Base-by-base conservation (phyloP, 2,113 vertebrate genomes). In the Callaeas wilsoni region DNA sequence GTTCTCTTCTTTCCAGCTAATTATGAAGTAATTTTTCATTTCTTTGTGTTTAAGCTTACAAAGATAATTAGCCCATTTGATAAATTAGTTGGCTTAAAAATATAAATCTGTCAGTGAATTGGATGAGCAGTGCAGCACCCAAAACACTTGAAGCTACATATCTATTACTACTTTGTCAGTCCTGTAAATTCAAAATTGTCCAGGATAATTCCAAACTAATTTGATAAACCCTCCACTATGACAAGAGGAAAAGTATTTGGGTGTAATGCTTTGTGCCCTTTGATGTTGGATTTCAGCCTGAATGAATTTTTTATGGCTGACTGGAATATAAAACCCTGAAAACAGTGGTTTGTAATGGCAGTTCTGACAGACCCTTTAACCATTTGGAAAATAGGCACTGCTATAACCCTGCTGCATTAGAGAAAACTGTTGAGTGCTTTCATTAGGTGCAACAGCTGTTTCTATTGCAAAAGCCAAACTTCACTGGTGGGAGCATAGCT, bases 371-470 rank as follows among this genome's bases (percentile, higher is more conserved):
- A 93, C 62, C 91, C 79, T 94, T 97, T 69, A 96, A 96, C 96
- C 91, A 56, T 81, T 90, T 94, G 93, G 93, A 96, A 96, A 93
- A 96, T 20, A 97, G 83, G 83, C 90, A n/a, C 49, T 46, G 96
- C 96, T 96, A 75, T 97, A 95, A 97, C 98, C 97, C 97, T 94
- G 90, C 95, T 95, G 95, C 96, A 96, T 96, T 94, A 79, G 84
- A 98, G 96, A 83, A 94, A 97, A 95, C 83, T 55, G 65, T 88
- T 91, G 94, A 97, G 95, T 97, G 96, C 90, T 96, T 98, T 97
- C 95, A 97, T 98, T 97, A 98, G 97, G 95, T 96, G 78, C 94
- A 97, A 97, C 98, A 98, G 97, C 98, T 98, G 97, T 97, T 98
- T 98, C 97, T 96, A 52, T 95, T 96, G 95, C 93, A 96, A 94